Conservation (phyloP, 2,888 invertebrate genomes). For the Brachynemurus nebulosus region DNA sequence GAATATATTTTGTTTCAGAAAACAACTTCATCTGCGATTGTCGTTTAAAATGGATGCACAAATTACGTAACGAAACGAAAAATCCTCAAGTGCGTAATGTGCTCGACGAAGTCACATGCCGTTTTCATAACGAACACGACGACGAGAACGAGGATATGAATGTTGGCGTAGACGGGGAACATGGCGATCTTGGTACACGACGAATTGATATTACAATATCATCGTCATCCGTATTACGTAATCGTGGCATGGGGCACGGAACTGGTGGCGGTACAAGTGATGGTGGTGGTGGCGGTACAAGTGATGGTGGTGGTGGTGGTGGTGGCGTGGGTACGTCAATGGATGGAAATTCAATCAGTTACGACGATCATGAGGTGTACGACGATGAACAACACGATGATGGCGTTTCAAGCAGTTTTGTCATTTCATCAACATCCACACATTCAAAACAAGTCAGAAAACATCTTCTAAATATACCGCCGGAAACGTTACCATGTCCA, state of each 20-base stretch:
- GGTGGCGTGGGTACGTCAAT: background rate
- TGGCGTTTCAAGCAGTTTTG: background rate
- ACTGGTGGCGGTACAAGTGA: background rate
- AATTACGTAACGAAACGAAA: conserved; percentile 57
- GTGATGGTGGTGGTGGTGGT: background rate
- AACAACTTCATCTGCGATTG: conserved; percentile 77
- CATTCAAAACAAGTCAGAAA: background rate
- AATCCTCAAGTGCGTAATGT: conserved; percentile 52
- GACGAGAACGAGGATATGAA: background rate
- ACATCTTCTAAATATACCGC: conserved; percentile 14
- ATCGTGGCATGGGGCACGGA: background rate
- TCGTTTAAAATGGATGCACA: conserved; percentile 66
- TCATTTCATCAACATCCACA: background rate
- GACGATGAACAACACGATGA: background rate
- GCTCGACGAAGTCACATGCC: conserved; percentile 57
- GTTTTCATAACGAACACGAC: conserved; percentile 33
- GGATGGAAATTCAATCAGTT: background rate
- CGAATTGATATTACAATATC: background rate
- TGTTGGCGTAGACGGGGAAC: conserved; percentile 9
- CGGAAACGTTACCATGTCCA: conserved; percentile 29
- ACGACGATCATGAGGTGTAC: background rate
- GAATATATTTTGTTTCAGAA: conserved; percentile 50
- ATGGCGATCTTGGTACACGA: background rate
- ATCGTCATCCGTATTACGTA: background rate
- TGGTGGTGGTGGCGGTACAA: background rate